A percentile compares a stretch with the other conserved stretches of the same genome.
These are phyloP conservation scores for Anas bernieri DNA, from an alignment of 2,797 vertebrate genomes.

Conservation along the genomic window DNA sequence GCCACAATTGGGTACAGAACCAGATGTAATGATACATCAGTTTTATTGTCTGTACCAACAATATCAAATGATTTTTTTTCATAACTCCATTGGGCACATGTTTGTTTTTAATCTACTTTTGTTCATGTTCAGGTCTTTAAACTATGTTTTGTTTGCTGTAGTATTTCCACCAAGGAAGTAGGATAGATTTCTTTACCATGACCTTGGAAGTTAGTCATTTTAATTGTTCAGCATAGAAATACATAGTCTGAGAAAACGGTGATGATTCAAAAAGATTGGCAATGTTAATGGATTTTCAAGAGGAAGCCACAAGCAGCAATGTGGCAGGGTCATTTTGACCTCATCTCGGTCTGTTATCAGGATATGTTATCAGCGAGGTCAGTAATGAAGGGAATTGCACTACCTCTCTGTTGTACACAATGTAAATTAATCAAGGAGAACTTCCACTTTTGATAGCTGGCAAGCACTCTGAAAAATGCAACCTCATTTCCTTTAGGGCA, in stretches of 20 bases:
- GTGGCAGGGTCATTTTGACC: neutral
- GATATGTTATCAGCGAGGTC: neutral
- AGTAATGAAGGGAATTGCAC: neutral
- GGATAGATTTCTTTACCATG: neutral
- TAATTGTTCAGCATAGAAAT: neutral
- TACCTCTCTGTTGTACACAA: neutral
- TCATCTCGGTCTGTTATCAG: slow-evolving; percentile 11
- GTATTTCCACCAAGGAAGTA: neutral
- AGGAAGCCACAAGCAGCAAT: neutral
- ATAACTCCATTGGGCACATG: neutral
- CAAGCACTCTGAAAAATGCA: neutral
- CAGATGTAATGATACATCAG: neutral
- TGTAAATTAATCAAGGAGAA: neutral
- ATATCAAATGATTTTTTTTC: neutral
- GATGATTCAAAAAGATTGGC: neutral
- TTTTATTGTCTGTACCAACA: neutral
- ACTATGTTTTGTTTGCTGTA: neutral
- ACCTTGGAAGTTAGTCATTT: neutral
- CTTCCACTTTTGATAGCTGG: fast-evolving
- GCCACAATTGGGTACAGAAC: neutral
- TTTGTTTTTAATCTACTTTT: neutral
- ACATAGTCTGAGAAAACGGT: neutral
- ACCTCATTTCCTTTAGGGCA: neutral
- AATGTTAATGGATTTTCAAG: slow-evolving; percentile 2
- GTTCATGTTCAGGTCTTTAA: neutral